Base-by-base conservation (phyloP, 2,113 vertebrate species). In the Cyanocitta stelleri region DNA sequence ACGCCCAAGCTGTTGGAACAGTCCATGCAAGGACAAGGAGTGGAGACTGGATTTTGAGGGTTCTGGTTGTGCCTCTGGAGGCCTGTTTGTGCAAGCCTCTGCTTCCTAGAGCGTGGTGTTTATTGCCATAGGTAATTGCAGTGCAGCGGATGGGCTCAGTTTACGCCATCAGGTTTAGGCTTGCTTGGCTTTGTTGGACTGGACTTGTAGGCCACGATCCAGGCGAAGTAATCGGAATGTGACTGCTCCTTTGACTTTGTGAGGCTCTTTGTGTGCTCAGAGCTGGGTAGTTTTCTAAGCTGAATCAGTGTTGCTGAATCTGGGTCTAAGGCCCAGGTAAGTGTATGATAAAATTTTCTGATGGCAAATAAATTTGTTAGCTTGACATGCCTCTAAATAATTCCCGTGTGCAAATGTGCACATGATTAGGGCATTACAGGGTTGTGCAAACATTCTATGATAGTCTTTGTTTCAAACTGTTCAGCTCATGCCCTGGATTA, bases 1-100 rank as follows among this genome's bases (percentile, higher is more conserved):
- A 2, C 58, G 46, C 39, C 18, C 6, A 30, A 62, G 82, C 85
- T 58, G 15, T 16, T 26, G 48, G n/a, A 26, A 10, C 1, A 10
- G 59, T 20, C 80, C n/a, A 1, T 1, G 17, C 43, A 51, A 18
- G 49, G 89, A 20, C 1, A 0, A 33, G 75, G 74, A 89, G 71
- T 4, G 0, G 84, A 81, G 89, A 1, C 13, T 7, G 11, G 46
- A 21, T 8, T 3, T 20, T 66, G 26, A 14, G 71, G 73, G 54
- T 73, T 89, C 91, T 62, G 49, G 6, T 67, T 43, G 49, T 66
- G 87, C 63, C 78, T 86, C 63, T 73, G 64, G 67, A 71, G 75
- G 44, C 87, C 78, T 93, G 93, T 95, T 93, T 24, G 85, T 94
- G 92, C 95, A 96, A 91, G 95, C 83, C 83, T 46, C n/a, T 27